Conservation (phyloP, 2,797 vertebrate species). For the Hoplostethus mediterraneus region DNA sequence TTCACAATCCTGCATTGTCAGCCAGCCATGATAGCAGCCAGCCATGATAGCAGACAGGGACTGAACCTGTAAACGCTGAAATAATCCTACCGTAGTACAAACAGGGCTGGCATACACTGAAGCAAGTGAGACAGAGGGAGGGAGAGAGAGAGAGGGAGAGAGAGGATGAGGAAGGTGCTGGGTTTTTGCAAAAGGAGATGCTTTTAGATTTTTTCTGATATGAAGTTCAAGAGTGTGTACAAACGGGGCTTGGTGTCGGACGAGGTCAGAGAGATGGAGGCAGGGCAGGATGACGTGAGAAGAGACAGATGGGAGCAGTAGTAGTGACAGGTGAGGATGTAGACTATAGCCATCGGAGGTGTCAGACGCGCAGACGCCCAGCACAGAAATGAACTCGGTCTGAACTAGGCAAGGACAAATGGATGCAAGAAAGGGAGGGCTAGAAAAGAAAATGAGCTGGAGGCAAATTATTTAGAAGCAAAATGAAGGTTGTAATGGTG, state of each 20-base stretch:
- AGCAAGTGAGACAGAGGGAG: conserved; percentile 43
- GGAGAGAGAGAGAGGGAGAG: conserved; percentile 10
- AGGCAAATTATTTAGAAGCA: conserved; percentile 50
- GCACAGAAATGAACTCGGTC: conserved; percentile 28
- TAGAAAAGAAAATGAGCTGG: conserved; percentile 28
- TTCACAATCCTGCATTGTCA: conserved; percentile 29
- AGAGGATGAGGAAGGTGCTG: conserved; percentile 8
- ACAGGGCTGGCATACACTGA: conserved; percentile 14
- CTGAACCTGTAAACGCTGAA: conserved; percentile 64
- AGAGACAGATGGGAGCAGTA: conserved; percentile 71
- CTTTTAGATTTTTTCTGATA: conserved; percentile 22
- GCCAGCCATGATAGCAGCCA: conserved; percentile 51
- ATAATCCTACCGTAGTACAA: conserved; percentile 51
- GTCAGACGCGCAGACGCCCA: conserved; percentile 35
- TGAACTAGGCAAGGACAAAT: conserved; percentile 60
- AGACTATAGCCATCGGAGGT: conserved; percentile 49
- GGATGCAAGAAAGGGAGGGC: conserved; percentile 37
- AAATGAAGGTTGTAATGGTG: conserved; percentile 61
- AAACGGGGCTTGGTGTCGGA: conserved; percentile 38
- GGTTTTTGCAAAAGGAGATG: conserved; percentile 30
- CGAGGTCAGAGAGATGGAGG: conserved; percentile 53
- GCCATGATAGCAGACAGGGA: conserved; percentile 50
- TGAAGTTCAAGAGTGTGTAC: conserved; percentile 24
- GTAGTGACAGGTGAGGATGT: conserved; percentile 68
- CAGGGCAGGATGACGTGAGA: conserved; percentile 57